Conservation (phyloP, 2,797 vertebrate species). For the Sciurus vulgaris region DNA sequence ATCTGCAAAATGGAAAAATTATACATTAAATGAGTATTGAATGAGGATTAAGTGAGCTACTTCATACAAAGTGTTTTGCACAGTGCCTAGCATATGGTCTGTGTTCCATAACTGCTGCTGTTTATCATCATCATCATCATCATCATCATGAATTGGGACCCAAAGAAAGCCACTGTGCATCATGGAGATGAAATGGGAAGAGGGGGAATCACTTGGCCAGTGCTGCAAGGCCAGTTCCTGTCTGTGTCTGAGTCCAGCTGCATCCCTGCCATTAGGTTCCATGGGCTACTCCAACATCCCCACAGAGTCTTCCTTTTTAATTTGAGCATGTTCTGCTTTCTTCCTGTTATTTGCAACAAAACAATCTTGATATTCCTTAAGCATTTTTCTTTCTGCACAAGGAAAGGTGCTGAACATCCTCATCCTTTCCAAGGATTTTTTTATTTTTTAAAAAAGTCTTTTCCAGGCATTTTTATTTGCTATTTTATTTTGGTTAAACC, state of each 20-base stretch:
- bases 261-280: neutral
- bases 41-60: neutral
- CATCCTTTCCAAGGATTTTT: neutral
- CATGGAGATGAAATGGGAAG: neutral
- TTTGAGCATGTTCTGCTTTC: slow-evolving; percentile 6
- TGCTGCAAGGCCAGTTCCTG: neutral
- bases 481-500: neutral
- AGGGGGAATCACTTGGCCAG: neutral
- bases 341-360: neutral
- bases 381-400: neutral
- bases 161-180: neutral
- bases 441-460: no score
- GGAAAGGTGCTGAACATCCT: neutral
- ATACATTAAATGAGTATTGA: neutral
- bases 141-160: neutral
- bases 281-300: neutral
- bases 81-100: neutral
- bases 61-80: neutral
- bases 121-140: neutral
- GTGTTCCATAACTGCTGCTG: neutral
- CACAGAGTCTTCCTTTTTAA: neutral
- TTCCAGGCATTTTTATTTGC: slow-evolving; percentile 5
- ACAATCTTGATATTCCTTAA: neutral
- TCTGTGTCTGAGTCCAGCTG: neutral
- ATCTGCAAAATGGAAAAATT: neutral